Percentiles rank a stretch among this genome's conserved stretches.
Evolutionary conservation across 2,888 invertebrate species (phyloP).

Genomic region (Harpalus rubripes): DNA sequence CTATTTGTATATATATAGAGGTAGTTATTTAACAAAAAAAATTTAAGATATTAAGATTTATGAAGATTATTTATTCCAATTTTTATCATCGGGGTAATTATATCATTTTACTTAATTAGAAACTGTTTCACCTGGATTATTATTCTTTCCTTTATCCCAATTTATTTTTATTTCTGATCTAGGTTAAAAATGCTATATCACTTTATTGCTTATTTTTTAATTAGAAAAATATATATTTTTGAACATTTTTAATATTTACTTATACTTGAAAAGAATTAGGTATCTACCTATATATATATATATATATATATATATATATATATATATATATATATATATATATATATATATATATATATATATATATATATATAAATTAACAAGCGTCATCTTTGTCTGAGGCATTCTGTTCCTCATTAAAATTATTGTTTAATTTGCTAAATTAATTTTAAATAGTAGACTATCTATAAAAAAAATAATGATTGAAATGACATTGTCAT

Average conservation of each 20-base stretch:
- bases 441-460: conserved; percentile 25
- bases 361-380: too few species aligned
- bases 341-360: too few species aligned
- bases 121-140: neutral
- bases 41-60: neutral
- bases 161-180: neutral
- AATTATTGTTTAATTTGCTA: neutral
- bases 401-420: neutral
- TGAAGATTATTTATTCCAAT: neutral
- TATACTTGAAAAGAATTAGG: too few species aligned
- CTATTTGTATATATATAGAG: neutral
- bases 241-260: too few species aligned
- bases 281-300: too few species aligned
- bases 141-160: conserved; percentile 9
- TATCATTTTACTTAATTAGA: neutral
- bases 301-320: too few species aligned
- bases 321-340: too few species aligned
- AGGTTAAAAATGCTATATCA: neutral
- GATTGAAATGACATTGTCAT: conserved; percentile 45
- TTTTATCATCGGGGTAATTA: neutral
- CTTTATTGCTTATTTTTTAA: neutral
- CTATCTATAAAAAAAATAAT: conserved; percentile 45
- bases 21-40: neutral
- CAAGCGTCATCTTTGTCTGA: too few species aligned
- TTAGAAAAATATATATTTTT: too few species aligned